Conservation (phyloP, 2,888 invertebrate genomes). For the Antitype chi region DNA sequence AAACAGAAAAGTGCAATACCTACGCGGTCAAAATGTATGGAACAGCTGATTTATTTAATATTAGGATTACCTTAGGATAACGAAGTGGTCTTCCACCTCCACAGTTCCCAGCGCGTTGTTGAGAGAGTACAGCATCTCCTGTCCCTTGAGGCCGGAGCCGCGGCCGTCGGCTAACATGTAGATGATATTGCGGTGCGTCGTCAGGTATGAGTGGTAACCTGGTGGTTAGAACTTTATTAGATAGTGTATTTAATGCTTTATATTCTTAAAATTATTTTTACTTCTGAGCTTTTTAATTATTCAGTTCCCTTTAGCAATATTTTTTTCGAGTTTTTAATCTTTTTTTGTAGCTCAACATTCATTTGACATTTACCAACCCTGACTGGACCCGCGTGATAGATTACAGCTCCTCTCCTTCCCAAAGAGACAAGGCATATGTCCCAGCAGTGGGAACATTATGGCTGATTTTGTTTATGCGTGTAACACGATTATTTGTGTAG, state of each 20-base stretch:
- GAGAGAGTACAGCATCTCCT: conserved; percentile 93
- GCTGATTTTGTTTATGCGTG: too few relatives aligned
- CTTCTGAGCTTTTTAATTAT: not conserved
- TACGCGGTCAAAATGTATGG: too few relatives aligned
- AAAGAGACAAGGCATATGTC: too few relatives aligned
- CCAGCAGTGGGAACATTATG: too few relatives aligned
- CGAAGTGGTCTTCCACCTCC: conserved; percentile 96
- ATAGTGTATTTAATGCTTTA: not conserved
- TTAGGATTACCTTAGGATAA: conserved; percentile 92
- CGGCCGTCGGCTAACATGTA: conserved; percentile 96
- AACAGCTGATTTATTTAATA: too few relatives aligned
- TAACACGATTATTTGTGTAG: too few relatives aligned
- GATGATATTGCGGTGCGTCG: conserved; percentile 94
- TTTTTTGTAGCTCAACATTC: not conserved
- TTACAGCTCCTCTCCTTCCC: too few relatives aligned
- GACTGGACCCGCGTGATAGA: too few relatives aligned
- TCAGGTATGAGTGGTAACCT: conserved; percentile 93
- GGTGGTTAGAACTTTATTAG: conserved; percentile 57
- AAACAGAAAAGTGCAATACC: too few relatives aligned
- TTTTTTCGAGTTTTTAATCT: not conserved
- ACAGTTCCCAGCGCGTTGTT: conserved; percentile 95
- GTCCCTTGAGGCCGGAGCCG: conserved; percentile 96
- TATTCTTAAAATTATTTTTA: not conserved
- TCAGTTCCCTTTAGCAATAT: not conserved
- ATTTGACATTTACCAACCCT: not conserved